A percentile compares a stretch with the other conserved stretches of the same genome.
Conservation (phyloP, 2,113 vertebrate species). For the Eretmochelys imbricata region DNA sequence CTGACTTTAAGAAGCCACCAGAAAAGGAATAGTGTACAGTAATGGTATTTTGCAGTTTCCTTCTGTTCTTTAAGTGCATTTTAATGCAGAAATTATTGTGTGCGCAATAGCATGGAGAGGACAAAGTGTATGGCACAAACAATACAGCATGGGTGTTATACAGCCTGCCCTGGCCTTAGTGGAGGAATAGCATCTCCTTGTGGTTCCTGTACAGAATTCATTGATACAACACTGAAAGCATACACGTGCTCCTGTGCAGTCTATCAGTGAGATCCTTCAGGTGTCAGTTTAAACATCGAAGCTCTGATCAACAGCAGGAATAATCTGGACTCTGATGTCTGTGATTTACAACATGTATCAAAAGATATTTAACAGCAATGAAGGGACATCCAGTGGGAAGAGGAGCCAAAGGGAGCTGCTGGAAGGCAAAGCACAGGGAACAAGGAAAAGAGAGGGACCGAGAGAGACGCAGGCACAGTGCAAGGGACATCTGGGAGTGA, state of each 20-base stretch:
- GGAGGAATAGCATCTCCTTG: conserved; percentile 62
- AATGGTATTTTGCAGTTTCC: neutral
- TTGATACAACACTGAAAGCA: neutral
- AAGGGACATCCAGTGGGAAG: rapidly evolving
- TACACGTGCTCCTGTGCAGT: rapidly evolving
- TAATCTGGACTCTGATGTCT: neutral
- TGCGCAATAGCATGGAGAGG: rapidly evolving
- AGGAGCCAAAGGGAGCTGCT: neutral
- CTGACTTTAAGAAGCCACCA: rapidly evolving
- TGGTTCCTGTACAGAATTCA: conserved; percentile 8
- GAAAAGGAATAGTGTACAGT: rapidly evolving
- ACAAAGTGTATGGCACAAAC: neutral
- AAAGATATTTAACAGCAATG: neutral
- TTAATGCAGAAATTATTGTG: neutral
- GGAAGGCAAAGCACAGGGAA: neutral
- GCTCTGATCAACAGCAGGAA: neutral
- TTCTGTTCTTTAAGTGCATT: neutral
- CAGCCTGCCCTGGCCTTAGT: neutral
- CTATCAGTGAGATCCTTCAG: neutral
- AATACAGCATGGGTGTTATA: neutral
- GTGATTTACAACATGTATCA: neutral
- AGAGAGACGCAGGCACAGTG: neutral
- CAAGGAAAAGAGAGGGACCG: neutral
- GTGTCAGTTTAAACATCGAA: neutral
- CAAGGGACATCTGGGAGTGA: neutral